Base-by-base conservation (phyloP, 2,113 vertebrate species). In the Thamnophis sirtalis region DNA sequence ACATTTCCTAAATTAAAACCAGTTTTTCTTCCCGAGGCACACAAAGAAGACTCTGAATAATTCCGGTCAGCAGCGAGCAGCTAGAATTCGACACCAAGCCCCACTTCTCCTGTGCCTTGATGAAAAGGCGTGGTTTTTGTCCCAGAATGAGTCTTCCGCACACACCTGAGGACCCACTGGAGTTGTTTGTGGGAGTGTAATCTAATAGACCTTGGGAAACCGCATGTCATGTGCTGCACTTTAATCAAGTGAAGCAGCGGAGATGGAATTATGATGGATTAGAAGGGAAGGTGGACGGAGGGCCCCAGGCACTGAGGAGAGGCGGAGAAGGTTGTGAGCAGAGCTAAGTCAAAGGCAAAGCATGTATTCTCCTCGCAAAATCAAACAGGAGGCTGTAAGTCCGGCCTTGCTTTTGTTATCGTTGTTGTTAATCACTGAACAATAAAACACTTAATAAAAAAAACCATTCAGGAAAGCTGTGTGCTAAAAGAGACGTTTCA, bases 181-280 rank as follows among this genome's bases (percentile, higher is more conserved):
- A 7, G 60, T 89, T 38, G 4, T 84, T 91, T 22, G 68, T 38
- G 17, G 0, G 0, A 86, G 91, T 22, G 43, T 51, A 94, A 95
- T 94, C 94, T 95, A 93, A 92, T 91, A 51, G 13, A 84, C 93
- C 93, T 1, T 49, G 93, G 95, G 88, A 92, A 89, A 90, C 13
- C 0, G 0, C 90, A 93, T 87, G 90, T 93, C 95, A 94, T 0
- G 54, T 88, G 49, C 90, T 33, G 93, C 9, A 89, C 93, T 49
- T 92, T 96, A 96, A 97, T 96, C 95, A 97, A 0, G 87, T 94
- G 97, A 96, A 97, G 95, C 96, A 92, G 92, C 1, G 1, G 94
- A 95, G 95, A 93, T 0, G 7, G 94, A 43, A 96, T 96, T 96
- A 96, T 80, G 95, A 1, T 33, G 95, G 97, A 96, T 97, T 96